phyloP scores from a whole-genome alignment of 2,113 vertebrate species.

The Turdus rufiventris region DNA sequence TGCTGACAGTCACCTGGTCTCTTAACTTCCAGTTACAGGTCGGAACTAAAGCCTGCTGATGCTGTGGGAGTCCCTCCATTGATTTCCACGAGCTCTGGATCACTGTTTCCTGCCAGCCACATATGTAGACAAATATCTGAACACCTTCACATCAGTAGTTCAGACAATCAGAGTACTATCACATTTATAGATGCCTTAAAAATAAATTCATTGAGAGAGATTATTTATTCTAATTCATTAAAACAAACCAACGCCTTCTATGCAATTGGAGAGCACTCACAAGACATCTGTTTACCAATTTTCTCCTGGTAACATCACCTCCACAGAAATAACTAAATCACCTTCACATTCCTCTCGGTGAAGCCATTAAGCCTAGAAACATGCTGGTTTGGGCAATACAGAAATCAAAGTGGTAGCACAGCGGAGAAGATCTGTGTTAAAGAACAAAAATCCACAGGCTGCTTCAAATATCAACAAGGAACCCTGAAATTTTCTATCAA shows the following conservation, averaged over 20 bases:
- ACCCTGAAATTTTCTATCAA: conserved; percentile 85
- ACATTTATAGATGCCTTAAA: background rate
- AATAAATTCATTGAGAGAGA: conserved; percentile 5
- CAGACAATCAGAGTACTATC: background rate
- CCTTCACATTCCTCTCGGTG: conserved; percentile 79
- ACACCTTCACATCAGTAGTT: background rate
- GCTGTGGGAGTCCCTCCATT: conserved; percentile 26
- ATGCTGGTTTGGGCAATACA: conserved; percentile 84
- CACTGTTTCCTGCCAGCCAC: background rate
- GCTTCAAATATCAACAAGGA: conserved; percentile 87
- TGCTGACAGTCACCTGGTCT: conserved; percentile 45
- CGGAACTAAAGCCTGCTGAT: conserved; percentile 22
- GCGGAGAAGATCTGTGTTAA: conserved; percentile 80
- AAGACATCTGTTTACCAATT: conserved; percentile 70
- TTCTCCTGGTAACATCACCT: conserved; percentile 74
- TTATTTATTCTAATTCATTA: conserved; percentile 27
- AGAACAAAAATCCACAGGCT: conserved; percentile 87
- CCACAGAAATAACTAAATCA: conserved; percentile 78
- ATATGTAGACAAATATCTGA: background rate
- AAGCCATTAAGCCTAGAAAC: conserved; percentile 87
- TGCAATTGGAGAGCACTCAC: conserved; percentile 61
- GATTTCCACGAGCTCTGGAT: conserved; percentile 12
- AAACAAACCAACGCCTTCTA: conserved; percentile 24
- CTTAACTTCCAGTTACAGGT: conserved; percentile 33
- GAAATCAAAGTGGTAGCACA: conserved; percentile 81